Base-by-base conservation (phyloP, 2,888 invertebrate species). In the Octodonta nipae region DNA sequence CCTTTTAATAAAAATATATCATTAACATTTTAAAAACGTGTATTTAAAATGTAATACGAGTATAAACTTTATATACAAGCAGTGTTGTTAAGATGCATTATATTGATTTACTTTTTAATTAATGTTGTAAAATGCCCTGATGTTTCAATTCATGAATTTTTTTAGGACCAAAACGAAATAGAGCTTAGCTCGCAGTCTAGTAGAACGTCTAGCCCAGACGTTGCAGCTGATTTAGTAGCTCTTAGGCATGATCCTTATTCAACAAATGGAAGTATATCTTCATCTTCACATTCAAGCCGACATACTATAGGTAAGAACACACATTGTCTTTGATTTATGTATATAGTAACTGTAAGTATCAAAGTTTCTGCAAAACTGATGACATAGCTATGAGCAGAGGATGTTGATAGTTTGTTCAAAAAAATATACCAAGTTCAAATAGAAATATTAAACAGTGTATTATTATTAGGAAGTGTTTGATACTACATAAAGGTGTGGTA, bases 151-250 rank as follows among this genome's bases (percentile, higher is more conserved):
- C 6, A 15, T 3, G 7, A 7, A 5, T 14, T 28, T 28, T 15
- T 15, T 26, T 37, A 58, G 55, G 61, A 61, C 40, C 52, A 47
- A 27, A 57, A 53, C 24, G 63, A 63, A 33, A 47, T 54, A 40
- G 61, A 55, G 47, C 61, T 61, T 34, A 61, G 67, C 47, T 68
- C 71, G 15, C 65, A 69, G 33, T 69, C 70, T 26, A 70, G 70
- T 42, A 56, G 70, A 48, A 65, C 68, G 34, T 63, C 72, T 40
- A 66, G 71, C 49, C 65, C 71, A 8, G 69, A 71, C 43, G 58
- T 60, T 28, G n/a, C 22, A 22, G 49, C 50, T 2, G 61, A 62
- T 34, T 38, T 43, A 13, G 56, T 61, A 4, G 51, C 54, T 25
- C 42, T 61, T 24, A 48, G 60, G 33, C 57, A 60, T 40, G 56